Evolutionary conservation across 2,797 vertebrate genomes (phyloP).

Genomic region (Sebastes melanostomus): DNA sequence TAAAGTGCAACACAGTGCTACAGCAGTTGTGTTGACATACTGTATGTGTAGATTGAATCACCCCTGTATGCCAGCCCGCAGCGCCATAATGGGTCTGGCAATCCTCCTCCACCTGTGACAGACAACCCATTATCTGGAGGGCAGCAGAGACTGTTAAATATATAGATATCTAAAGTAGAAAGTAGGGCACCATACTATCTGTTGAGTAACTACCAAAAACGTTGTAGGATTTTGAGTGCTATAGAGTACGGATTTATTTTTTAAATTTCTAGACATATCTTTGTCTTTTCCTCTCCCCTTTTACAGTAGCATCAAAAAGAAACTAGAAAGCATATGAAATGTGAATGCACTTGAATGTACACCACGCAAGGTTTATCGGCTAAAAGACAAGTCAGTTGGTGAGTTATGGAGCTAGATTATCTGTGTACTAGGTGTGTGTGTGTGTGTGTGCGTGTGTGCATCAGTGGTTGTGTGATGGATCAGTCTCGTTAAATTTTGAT

Average conservation of each 20-base stretch:
- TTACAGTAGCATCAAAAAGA: background rate
- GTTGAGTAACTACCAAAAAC: background rate
- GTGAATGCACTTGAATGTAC: background rate
- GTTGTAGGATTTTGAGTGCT: background rate
- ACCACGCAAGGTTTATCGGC: background rate
- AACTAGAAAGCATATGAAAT: background rate
- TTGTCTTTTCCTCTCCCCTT: background rate
- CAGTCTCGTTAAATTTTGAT: constrained; percentile 71
- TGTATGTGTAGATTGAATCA: background rate
- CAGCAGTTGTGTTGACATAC: background rate
- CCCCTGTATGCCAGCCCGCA: background rate
- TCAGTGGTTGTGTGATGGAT: constrained; percentile 47
- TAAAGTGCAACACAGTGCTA: background rate
- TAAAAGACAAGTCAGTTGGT: background rate
- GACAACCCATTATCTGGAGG: background rate
- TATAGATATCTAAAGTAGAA: background rate
- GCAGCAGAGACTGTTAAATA: background rate
- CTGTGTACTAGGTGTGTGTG: background rate
- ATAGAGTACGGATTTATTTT: background rate
- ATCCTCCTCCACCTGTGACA: background rate
- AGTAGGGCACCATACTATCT: background rate
- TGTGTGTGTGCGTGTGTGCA: background rate
- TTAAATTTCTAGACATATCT: background rate
- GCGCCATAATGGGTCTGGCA: background rate
- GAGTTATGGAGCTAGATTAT: constrained; percentile 36